Conservation (phyloP, 2,888 invertebrate species). For the Conomelus anceps region DNA sequence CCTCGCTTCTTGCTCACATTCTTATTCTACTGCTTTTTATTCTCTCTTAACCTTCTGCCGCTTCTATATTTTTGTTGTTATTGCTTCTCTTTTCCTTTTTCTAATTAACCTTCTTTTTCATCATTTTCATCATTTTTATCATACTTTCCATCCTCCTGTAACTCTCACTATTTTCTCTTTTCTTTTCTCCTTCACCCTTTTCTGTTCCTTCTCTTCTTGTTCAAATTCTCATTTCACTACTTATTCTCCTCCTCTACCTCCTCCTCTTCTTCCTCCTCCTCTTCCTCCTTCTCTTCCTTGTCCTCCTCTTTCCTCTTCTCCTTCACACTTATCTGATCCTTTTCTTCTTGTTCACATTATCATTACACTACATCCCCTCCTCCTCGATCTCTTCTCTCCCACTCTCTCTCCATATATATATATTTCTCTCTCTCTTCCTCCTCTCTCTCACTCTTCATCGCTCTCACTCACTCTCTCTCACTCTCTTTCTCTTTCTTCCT, state of each 20-base stretch:
- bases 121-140: neutral
- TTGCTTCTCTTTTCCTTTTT: constrained; percentile 30
- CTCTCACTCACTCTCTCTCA: neutral
- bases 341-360: neutral
- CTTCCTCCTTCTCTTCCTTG: too few relatives aligned
- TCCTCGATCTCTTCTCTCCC: neutral
- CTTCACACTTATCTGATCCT: too few relatives aligned
- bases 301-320: too few relatives aligned
- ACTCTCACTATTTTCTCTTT: neutral
- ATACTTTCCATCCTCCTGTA: neutral
- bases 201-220: too few relatives aligned
- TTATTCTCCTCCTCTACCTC: too few relatives aligned
- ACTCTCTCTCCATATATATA: too few relatives aligned
- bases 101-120: constrained; percentile 3
- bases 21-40: too few relatives aligned
- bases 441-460: neutral
- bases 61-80: neutral
- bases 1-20: too few relatives aligned
- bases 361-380: neutral
- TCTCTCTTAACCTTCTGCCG: too few relatives aligned
- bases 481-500: neutral
- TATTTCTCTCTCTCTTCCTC: neutral
- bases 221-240: too few relatives aligned
- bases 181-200: too few relatives aligned
- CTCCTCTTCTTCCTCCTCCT: too few relatives aligned